Base-by-base conservation (phyloP, 2,113 vertebrate species). In the Sinosuthora webbiana region DNA sequence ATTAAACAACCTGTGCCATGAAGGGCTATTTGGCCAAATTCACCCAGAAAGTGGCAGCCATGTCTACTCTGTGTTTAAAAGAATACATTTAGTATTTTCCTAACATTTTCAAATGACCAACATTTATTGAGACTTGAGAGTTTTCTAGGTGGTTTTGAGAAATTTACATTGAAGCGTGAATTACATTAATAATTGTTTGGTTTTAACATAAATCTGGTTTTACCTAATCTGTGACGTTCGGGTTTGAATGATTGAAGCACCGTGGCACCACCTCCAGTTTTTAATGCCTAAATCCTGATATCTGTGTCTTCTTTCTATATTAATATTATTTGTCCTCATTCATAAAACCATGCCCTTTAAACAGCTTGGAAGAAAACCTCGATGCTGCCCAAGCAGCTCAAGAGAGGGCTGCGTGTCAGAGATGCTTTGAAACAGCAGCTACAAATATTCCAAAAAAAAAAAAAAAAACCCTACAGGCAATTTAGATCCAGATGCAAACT, bases 401-500 rank as follows among this genome's bases (percentile, higher is more conserved):
- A 1, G 12, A 37, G 73, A 50, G 55, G 4, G 12, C 83, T 63
- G 19, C 5, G 1, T 39, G 19, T 35, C 25, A 83, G 62, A 52
- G 49, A 79, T 63, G 78, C 69, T 33, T 30, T 41, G 76, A 89
- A 91, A 91, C 59, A 89, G 52, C 91, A 84, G 35, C 41, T 65
- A 25, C 25, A 83, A 88, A 85, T 62, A 92, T 57, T 59, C 22
- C 5, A 33, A 62, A 81, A 77, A 88, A 31, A 16, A 10, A 56
- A 33, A 41, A 41, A 41, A 41, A 39, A 24, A 12, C 30, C 45
- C 77, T 82, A 83, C 71, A 60, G 64, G 83, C 65, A 91, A 13
- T 95, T 93, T 41, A 87, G 74, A 64, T 49, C 77, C 93, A 96
- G 89, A 89, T 91, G 89, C n/a, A 89, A 91, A 87, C 68, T 31